These are phyloP conservation scores for Scaeva pyrastri DNA, from an alignment of 2,888 invertebrate species.

Conservation along the genomic window DNA sequence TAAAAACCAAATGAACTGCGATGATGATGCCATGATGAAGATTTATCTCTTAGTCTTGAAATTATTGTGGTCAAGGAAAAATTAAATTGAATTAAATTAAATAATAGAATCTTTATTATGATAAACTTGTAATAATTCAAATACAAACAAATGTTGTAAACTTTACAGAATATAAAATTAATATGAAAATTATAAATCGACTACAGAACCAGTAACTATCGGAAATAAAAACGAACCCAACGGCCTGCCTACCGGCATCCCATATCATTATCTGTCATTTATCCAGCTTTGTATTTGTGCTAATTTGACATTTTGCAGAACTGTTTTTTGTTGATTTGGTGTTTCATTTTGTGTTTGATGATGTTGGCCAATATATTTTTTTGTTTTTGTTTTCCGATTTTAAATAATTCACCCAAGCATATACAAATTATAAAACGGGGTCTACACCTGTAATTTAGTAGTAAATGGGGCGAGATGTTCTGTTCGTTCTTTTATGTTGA, in stretches of 20 bases:
- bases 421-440: constrained; percentile 26
- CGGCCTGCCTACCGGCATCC: not conserved
- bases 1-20: too few species aligned
- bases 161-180: too few species aligned
- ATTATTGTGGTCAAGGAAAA: too few species aligned
- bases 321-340: constrained; percentile 8
- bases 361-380: constrained; percentile 8
- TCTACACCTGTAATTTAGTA: constrained; percentile 48
- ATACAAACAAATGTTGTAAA: too few species aligned
- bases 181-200: too few species aligned
- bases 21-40: too few species aligned
- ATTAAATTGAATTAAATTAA: too few species aligned
- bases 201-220: constrained; percentile 35
- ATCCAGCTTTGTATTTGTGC: not conserved
- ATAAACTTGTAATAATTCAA: too few species aligned
- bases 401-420: constrained; percentile 56
- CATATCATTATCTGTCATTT: constrained; percentile 42
- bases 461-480: not conserved
- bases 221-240: constrained; percentile 53
- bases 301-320: too few species aligned
- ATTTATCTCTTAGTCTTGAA: too few species aligned
- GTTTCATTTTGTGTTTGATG: not conserved
- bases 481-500: constrained; percentile 40
- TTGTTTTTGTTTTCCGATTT: constrained; percentile 6
- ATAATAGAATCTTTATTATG: too few species aligned